Evolutionary conservation across 2,888 invertebrate species (phyloP), one percentile per base, ranked within the genome.

Genomic region (Nowickia ferox): DNA sequence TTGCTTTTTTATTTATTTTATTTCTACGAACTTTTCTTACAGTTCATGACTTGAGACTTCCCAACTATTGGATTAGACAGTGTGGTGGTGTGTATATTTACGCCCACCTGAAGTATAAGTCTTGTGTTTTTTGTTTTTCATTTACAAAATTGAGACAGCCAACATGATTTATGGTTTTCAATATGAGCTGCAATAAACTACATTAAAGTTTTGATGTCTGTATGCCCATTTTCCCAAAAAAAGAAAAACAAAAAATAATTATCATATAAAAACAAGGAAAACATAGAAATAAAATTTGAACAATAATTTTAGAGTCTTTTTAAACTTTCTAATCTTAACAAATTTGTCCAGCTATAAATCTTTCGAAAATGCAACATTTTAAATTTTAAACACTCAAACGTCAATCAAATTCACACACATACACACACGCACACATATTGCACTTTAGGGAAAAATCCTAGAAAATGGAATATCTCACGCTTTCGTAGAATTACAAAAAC

Each of bases 131-230:
- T 40, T 48, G 59, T 68, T 22, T 42, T 40, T 83, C 30, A 19
- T 81, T 69, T 65, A 81, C 76, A 86, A 87, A 87, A 84, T 84
- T 84, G 84, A 86, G 87, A 88, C 88, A 88, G 84, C 84, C 55
- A 87, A 87, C 88, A 88, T 88, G 88, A 88, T 88, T 88, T 88
- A 88, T 88, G 88, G 75, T 75, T 87, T 78, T 82, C 79, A 74
- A 82, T 82, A 76, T 75, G 46, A 85, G 84, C 84, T 74, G 13
- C 59, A 78, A 44, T 75, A 46, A 53, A 61, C 77, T 72, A 44
- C 59, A 78, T 65, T 77, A 46, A 78, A 82, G 19, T 66, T 40
- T 68, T 68, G 57, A 65, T 66, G 72, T 65, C 57, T 51, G 13
- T 44, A 75, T 59, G 38, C 66, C 61, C 59, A 81, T 68, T 81